Conservation (phyloP, 2,888 invertebrate species). For the Slavum lentiscoides region DNA sequence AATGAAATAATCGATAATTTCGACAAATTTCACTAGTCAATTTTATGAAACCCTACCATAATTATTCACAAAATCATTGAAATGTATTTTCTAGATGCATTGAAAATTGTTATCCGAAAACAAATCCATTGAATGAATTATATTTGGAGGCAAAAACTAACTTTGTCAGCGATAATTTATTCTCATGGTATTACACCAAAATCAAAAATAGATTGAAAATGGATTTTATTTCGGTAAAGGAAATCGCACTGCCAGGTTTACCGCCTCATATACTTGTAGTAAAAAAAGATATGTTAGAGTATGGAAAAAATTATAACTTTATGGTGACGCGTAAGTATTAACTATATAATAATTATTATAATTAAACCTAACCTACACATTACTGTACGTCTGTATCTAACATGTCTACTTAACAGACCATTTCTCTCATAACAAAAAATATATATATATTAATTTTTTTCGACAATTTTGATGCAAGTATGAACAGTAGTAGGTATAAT, state of each 20-base stretch:
- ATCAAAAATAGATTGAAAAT: background rate
- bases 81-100: conserved; percentile 19
- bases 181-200: conserved; percentile 8
- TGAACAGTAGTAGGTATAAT: too few species aligned
- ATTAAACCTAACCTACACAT: too few species aligned
- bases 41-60: too few species aligned
- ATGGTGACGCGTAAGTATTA: conserved; percentile 3
- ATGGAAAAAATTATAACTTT: conserved; percentile 4
- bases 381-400: too few species aligned
- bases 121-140: conserved; percentile 11
- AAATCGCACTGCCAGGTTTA: conserved; percentile 6
- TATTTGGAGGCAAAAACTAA: conserved; percentile 8
- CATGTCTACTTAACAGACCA: too few species aligned
- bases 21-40: too few species aligned
- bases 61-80: background rate
- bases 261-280: conserved; percentile 1
- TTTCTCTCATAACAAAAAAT: too few species aligned
- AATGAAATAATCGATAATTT: too few species aligned
- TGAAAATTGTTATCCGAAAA: conserved; percentile 3
- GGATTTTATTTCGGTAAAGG: background rate
- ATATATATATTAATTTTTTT: too few species aligned
- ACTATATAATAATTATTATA: background rate
- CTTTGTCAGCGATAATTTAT: background rate
- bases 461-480: too few species aligned
- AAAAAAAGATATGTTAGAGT: conserved; percentile 7